phyloP scores from a whole-genome alignment of 1,140 invertebrate genomes.

The Steinernema feltiae region DNA sequence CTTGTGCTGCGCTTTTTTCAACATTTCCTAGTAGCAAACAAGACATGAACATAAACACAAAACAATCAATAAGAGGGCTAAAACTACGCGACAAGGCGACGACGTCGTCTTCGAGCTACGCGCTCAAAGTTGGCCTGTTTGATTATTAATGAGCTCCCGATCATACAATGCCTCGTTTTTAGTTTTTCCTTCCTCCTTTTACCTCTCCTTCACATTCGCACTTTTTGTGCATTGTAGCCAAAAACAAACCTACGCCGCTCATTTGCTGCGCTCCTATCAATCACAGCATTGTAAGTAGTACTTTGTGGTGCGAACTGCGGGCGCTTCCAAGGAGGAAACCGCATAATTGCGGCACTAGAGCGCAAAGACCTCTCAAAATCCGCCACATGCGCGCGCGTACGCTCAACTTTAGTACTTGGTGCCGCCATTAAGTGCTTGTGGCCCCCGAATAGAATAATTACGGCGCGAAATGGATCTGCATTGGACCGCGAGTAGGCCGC shows the following conservation, averaged over 20 bases:
- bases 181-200: not conserved
- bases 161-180: conserved; percentile 11
- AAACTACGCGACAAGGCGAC: not conserved
- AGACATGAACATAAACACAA: not conserved
- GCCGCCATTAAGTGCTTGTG: not conserved
- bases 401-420: not conserved
- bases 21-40: not conserved
- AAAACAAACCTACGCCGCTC: not conserved
- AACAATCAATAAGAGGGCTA: not conserved
- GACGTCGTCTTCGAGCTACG: not conserved
- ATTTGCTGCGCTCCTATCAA: not conserved
- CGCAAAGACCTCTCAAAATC: not conserved
- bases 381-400: not conserved
- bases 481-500: not conserved
- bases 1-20: not conserved
- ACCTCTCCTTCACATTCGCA: not conserved
- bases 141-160: not conserved
- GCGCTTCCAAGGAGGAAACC: no score
- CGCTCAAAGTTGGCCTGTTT: conserved; percentile 11
- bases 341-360: not conserved
- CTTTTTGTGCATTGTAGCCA: not conserved
- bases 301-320: no score
- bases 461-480: not conserved
- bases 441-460: not conserved
- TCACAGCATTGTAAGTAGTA: not conserved